Percentiles rank a stretch among this genome's conserved stretches.
phyloP scores from a whole-genome alignment of 2,113 vertebrate species.

The Rhinoderma darwinii region DNA sequence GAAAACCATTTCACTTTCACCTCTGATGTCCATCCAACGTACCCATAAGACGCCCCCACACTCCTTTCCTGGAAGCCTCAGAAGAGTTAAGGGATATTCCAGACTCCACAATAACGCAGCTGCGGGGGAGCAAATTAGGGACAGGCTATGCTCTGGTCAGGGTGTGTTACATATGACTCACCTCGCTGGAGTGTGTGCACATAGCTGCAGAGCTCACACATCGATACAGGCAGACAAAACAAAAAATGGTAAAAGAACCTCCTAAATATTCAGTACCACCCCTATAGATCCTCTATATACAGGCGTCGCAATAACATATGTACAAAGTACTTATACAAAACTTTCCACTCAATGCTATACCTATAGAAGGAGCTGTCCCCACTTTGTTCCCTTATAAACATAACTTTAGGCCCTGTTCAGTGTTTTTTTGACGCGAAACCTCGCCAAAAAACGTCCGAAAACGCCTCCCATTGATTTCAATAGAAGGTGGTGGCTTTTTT shows the following conservation, averaged over 20 bases:
- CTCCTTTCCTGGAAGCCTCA: not conserved
- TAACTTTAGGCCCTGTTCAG: too few species aligned
- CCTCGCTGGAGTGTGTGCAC: slow-evolving; percentile 10
- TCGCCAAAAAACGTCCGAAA: too few species aligned
- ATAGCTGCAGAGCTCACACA: slow-evolving; percentile 5
- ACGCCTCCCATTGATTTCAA: too few species aligned
- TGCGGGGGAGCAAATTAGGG: slow-evolving; percentile 42
- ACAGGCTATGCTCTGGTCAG: slow-evolving; percentile 41
- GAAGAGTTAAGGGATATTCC: slow-evolving; percentile 43
- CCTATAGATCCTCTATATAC: too few species aligned
- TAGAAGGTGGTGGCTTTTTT: too few species aligned
- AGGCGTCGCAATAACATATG: not conserved
- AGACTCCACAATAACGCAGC: not conserved
- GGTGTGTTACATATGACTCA: slow-evolving; percentile 51
- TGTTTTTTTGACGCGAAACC: too few species aligned
- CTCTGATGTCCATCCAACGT: slow-evolving; percentile 24
- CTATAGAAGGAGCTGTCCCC: too few species aligned
- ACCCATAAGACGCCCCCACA: slow-evolving; percentile 31
- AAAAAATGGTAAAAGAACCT: too few species aligned
- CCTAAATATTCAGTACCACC: not conserved
- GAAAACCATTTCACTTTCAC: slow-evolving; percentile 1
- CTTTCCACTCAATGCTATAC: too few species aligned
- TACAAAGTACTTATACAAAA: not conserved
- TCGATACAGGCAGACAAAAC: not conserved
- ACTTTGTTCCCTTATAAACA: too few species aligned